Evolutionary conservation across 2,888 invertebrate genomes (phyloP), one percentile per base, ranked within the genome.

Genomic region (Abscondita cerata): DNA sequence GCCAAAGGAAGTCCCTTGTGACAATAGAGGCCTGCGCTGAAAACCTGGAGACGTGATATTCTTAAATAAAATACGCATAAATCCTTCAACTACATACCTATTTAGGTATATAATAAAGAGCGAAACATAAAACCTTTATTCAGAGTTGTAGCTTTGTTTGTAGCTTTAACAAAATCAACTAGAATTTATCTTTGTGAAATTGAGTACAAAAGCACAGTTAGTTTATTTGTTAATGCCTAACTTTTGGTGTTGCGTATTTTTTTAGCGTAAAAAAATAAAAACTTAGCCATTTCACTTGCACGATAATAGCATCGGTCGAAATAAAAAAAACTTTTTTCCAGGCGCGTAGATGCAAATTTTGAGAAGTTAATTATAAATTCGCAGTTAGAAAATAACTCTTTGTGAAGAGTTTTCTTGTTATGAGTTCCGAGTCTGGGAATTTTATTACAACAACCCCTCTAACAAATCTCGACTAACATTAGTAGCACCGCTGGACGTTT

Each of bases 91-190:
- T 41, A 51, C 50, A 57, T 50, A 47, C 44, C 41, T 57, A 57
- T 57, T 50, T 57, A 41, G 33, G 31, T 40, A 50, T 44, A 58
- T 52, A 58, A 58, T 58, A 38, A 51, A 33, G 52, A 52, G 18
- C 58, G 46, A 52, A 41, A 44, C 47, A 44, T 58, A 52, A 58
- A 52, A 52, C 58, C 47, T 58, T 56, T 57, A 47, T 52, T 58
- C 47, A 18, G 36, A 47, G 52, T 58, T 36, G 58, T 11, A 50
- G 52, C 58, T 58, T 58, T 58, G 58, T 57, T 57, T 44, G 18
- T 51, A 25, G 38, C 55, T 36, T 44, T 47, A 51, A 48, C 57
- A 51, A 51, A 19, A 44, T 50, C 57, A 48, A 48, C 55, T 31
- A n/a, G 41, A 57, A 44, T 57, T 57, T 51, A 57, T 55, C 57